Percentiles rank a stretch among this genome's conserved stretches.
Conservation (phyloP, 2,888 invertebrate genomes). For the Nasonovia ribisnigri region DNA sequence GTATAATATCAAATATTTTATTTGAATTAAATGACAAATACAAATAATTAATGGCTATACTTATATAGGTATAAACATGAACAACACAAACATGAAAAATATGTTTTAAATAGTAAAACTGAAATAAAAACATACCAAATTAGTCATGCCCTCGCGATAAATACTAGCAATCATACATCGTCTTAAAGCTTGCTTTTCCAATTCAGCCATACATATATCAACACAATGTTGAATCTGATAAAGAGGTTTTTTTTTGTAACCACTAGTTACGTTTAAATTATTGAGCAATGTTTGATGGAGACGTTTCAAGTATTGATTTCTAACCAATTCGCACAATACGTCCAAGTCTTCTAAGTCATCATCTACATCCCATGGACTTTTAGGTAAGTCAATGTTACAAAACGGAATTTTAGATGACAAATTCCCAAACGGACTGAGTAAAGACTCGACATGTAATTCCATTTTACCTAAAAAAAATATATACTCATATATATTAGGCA, state of each 20-base stretch:
- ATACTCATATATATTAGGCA: background rate
- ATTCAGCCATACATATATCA: constrained; percentile 46
- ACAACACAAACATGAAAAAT: background rate
- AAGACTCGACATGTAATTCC: background rate
- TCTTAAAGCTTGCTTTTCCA: constrained; percentile 68
- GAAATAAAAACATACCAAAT: constrained; percentile 67
- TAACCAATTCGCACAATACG: constrained; percentile 48
- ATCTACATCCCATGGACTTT: constrained; percentile 42
- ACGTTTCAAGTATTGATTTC: constrained; percentile 56
- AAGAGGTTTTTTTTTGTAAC: background rate
- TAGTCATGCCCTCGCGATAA: constrained; percentile 68
- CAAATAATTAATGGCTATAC: background rate
- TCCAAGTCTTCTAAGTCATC: constrained; percentile 36
- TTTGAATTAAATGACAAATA: background rate
- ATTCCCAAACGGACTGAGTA: background rate
- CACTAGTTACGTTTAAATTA: constrained; percentile 25
- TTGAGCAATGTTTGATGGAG: constrained; percentile 45
- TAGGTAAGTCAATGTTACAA: constrained; percentile 44
- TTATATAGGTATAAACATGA: background rate
- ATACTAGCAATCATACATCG: constrained; percentile 68
- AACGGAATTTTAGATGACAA: background rate
- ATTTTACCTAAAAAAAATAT: constrained; percentile 39
- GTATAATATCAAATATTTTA: background rate
- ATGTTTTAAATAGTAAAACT: background rate
- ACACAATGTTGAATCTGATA: constrained; percentile 30